Evolutionary conservation across 2,113 vertebrate species (phyloP).

Genomic region (Myotis lucifugus): DNA sequence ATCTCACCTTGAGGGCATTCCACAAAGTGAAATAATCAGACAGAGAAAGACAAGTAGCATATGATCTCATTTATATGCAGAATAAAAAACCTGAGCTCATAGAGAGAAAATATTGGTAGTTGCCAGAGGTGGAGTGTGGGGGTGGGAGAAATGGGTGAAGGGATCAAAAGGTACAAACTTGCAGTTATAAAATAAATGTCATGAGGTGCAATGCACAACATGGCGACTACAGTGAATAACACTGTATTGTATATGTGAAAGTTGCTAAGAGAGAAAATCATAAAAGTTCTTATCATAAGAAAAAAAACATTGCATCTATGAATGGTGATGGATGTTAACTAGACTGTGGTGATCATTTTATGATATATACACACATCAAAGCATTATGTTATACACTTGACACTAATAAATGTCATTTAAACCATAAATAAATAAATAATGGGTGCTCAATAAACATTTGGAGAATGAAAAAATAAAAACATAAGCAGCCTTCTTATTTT

Average conservation of each 20-base stretch:
- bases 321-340: background rate
- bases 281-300: background rate
- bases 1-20: background rate
- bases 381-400: background rate
- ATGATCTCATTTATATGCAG: background rate
- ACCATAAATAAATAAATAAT: background rate
- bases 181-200: background rate
- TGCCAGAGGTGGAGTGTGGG: background rate
- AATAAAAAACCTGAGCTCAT: background rate
- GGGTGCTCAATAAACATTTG: background rate
- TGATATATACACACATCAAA: background rate
- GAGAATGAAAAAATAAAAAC: background rate
- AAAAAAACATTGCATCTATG: background rate
- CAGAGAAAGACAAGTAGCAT: background rate
- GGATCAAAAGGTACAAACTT: background rate
- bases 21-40: background rate
- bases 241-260: background rate
- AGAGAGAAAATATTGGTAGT: background rate
- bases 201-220: background rate
- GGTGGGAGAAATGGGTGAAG: background rate
- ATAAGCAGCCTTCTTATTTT: background rate
- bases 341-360: background rate
- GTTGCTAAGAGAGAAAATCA: background rate
- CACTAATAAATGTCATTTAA: background rate
- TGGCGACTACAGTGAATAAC: background rate